Evolutionary conservation across 2,113 vertebrate species (phyloP), one percentile per base, ranked within the genome.

Genomic region (Pleuronectes platessa): DNA sequence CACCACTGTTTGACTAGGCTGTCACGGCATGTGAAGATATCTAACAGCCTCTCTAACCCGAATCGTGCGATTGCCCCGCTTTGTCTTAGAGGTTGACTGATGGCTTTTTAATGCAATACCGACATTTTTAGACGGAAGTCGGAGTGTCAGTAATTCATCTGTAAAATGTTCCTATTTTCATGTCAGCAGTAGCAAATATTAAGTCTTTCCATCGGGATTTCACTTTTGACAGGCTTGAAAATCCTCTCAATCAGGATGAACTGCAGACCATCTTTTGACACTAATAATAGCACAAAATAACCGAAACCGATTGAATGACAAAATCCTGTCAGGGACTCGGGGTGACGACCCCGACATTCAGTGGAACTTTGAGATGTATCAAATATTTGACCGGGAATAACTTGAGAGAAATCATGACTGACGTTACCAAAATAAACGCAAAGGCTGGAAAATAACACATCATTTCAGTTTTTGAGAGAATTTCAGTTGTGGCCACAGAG

Each of bases 151-250:
- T 61, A 47, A 59, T 69, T 68, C 45, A 66, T 84, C 51, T 45
- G 13, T 77, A 31, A 73, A 80, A 76, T 61, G 4, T 53, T 37
- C 1, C 65, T 62, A 64, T 83, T 76, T 68, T 71, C 45, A 54
- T 14, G 17, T 70, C 51, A 82, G 56, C 78, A 56, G 31, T 21
- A 10, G 62, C 23, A 71, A 76, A 60, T 78, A 55, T 42, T 53
- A 68, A 75, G 45, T 60, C 42, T 56, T 65, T 78, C 18, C 23
- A 1, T 8, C 10, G 42, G 69, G 54, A 68, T 86, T 71, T 87
- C 26, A 53, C 45, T 68, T 63, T 47, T 86, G 87, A 86, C 84
- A 73, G 66, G n/a, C 45, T 53, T 56, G 55, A 85, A 89, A 86
- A 86, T 89, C 75, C 45, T 70, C 51, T 85, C 72, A 76, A 54